Evolutionary conservation across 2,797 vertebrate species (phyloP).

Genomic region (Smutsia gigantea): DNA sequence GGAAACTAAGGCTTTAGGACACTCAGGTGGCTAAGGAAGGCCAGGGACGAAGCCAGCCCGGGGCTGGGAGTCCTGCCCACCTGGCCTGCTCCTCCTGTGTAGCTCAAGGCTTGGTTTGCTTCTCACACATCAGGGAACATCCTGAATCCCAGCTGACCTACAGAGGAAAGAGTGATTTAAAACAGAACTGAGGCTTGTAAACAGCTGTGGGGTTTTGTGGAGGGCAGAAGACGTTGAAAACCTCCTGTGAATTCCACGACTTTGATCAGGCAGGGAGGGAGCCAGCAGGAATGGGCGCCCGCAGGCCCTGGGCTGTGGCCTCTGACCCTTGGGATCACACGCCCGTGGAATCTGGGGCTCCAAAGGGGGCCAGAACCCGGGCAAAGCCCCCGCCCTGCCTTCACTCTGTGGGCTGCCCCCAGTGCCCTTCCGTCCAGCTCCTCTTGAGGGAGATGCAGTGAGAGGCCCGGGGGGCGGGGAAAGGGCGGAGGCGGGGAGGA

Average conservation of each 20-base stretch:
- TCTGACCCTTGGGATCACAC: neutral
- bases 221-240: constrained; percentile 38
- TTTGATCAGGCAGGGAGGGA: constrained; percentile 52
- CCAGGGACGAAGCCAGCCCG: neutral
- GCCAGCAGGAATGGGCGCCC: accelerated
- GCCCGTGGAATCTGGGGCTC: neutral
- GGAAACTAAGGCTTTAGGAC: neutral
- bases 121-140: neutral
- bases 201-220: constrained; percentile 33
- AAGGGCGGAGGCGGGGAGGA: no score
- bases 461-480: no score
- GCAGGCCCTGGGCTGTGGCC: neutral
- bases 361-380: neutral
- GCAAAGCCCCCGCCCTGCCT: neutral
- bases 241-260: neutral
- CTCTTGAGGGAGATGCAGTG: neutral
- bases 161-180: neutral
- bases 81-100: constrained; percentile 67
- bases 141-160: constrained; percentile 9
- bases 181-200: constrained; percentile 46
- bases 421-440: neutral
- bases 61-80: neutral
- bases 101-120: constrained; percentile 45
- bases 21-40: neutral
- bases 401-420: accelerated